These are phyloP conservation scores for Leptinotarsa defecta DNA, from an alignment of 1,140 invertebrate species.

Conservation along the genomic window DNA sequence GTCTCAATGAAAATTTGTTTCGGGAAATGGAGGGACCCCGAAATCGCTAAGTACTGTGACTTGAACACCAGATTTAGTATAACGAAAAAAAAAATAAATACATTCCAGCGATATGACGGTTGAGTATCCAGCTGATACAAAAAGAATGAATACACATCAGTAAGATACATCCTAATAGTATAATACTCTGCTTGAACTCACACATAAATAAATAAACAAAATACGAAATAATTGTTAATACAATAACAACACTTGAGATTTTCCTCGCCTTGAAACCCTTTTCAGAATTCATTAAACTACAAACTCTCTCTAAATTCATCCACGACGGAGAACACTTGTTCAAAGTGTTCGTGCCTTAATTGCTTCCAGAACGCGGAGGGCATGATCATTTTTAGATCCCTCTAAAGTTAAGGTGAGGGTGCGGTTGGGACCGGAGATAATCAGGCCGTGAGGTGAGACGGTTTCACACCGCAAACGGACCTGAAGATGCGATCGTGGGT, in stretches of 20 bases:
- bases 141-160: no score
- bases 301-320: constrained; percentile 1
- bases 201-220: background rate
- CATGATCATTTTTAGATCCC: constrained; percentile 5
- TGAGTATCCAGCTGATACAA: no score
- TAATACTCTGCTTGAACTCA: no score
- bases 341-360: constrained; percentile 5
- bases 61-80: no score
- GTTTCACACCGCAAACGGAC: constrained; percentile 5
- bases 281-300: constrained; percentile 2
- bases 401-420: constrained; percentile 6
- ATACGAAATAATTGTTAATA: background rate
- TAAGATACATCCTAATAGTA: no score
- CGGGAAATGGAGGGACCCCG: no score
- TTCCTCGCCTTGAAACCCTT: background rate
- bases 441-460: background rate
- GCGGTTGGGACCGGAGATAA: background rate
- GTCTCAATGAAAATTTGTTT: no score
- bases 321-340: constrained; percentile 2
- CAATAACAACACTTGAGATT: background rate
- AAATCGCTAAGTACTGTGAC: no score
- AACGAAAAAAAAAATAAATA: no score
- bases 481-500: background rate
- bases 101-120: no score
- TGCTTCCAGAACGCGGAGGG: constrained; percentile 7